A percentile compares a stretch with the other conserved stretches of the same genome.
Conservation (phyloP, 2,888 invertebrate species). For the Steinernema hermaphroditum region DNA sequence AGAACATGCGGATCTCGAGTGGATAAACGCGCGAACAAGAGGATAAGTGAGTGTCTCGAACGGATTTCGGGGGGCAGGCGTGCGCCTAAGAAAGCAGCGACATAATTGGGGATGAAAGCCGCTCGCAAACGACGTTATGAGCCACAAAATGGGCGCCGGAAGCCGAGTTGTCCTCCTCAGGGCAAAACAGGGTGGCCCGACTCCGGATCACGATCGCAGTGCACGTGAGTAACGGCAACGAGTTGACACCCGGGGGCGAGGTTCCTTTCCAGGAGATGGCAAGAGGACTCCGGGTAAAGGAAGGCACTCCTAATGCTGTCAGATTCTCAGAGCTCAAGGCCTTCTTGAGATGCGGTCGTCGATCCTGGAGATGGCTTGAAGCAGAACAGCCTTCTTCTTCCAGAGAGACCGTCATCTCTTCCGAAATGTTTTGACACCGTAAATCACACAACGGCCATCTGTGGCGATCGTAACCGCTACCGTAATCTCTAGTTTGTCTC, state of each 20-base stretch:
- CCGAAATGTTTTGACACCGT: neutral
- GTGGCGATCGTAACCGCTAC: slow-evolving; percentile 2
- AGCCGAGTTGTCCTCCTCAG: no score
- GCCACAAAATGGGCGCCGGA: slow-evolving; percentile 8
- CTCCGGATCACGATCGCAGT: no score
- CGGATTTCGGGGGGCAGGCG: slow-evolving; percentile 27
- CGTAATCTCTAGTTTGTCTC: slow-evolving; percentile 15
- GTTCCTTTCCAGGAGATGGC: no score
- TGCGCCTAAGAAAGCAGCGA: neutral
- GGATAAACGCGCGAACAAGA: slow-evolving; percentile 31
- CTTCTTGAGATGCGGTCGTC: no score
- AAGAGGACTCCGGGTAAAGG: no score
- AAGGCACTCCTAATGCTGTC: no score
- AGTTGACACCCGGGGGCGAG: no score
- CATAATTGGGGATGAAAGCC: slow-evolving; percentile 1
- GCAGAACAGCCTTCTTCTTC: slow-evolving; percentile 1
- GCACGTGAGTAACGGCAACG: no score
- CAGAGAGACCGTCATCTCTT: neutral
- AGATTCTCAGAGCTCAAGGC: no score
- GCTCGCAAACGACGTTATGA: neutral
- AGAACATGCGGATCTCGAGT: slow-evolving; percentile 31
- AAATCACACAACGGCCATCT: slow-evolving; percentile 9
- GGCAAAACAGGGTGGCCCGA: no score
- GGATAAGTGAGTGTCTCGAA: slow-evolving; percentile 31
- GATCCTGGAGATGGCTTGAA: no score